phyloP scores from a whole-genome alignment of 2,113 vertebrate genomes.

The Phaethon lepturus region DNA sequence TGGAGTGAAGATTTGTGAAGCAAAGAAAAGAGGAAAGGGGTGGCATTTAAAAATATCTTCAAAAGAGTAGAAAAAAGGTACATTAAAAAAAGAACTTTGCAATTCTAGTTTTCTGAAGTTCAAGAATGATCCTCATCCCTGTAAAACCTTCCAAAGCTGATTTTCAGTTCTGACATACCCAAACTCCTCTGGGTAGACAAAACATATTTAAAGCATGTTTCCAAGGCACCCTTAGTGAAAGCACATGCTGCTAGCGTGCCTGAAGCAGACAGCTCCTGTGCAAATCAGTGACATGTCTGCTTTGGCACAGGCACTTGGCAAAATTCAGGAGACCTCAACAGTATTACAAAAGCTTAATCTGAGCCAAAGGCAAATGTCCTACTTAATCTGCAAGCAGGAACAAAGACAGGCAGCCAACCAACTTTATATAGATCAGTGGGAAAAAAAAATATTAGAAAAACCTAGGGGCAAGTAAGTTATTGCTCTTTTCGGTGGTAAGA shows the following conservation, averaged over 20 bases:
- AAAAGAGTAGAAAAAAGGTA: background rate
- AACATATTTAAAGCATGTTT: background rate
- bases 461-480: background rate
- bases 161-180: background rate
- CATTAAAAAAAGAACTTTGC: background rate
- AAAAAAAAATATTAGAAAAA: background rate
- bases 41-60: background rate
- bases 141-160: background rate
- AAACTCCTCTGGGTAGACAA: background rate
- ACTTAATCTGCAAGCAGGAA: background rate
- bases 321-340: background rate
- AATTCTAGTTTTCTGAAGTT: background rate
- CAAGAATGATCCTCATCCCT: background rate
- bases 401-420: background rate
- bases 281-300: background rate
- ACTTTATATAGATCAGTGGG: background rate
- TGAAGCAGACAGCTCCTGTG: background rate
- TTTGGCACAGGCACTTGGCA: background rate
- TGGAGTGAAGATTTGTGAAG: background rate
- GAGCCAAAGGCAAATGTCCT: background rate
- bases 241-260: background rate
- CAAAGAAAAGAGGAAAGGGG: background rate
- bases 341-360: background rate
- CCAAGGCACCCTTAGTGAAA: background rate
- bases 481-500: background rate